These are phyloP conservation scores for Polypterus bichir DNA, from an alignment of 2,113 vertebrate genomes.

Conservation along the genomic window DNA sequence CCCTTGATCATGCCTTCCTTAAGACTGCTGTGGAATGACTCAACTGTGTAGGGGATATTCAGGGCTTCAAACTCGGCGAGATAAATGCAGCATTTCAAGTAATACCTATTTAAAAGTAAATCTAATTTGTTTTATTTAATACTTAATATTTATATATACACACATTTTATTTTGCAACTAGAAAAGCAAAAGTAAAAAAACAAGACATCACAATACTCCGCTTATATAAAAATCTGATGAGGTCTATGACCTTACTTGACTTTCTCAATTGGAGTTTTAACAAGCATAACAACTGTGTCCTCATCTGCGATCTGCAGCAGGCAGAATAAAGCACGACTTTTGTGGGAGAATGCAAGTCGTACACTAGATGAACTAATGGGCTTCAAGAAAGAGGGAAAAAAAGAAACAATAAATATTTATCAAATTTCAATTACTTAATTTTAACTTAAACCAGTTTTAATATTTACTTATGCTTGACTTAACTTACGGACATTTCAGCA, in stretches of 20 bases:
- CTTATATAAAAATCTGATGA: not conserved
- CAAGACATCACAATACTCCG: not conserved
- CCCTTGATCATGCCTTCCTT: conserved; percentile 95
- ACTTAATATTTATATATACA: too few relatives aligned
- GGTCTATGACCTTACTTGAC: conserved; percentile 55
- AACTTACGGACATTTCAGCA: conserved; percentile 68
- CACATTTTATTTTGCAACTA: not conserved
- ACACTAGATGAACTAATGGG: conserved; percentile 49
- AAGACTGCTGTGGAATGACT: conserved; percentile 74
- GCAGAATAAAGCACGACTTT: conserved; percentile 73
- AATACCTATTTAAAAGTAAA: conserved; percentile 51
- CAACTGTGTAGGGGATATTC: conserved; percentile 81
- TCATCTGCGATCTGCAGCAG: conserved; percentile 67
- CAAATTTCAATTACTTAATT: too few relatives aligned
- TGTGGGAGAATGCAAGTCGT: conserved; percentile 72
- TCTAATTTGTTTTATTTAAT: not conserved
- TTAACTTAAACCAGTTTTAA: too few relatives aligned
- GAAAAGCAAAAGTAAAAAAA: not conserved
- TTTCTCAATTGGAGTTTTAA: conserved; percentile 63
- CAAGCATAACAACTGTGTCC: conserved; percentile 58
- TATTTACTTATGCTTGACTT: too few relatives aligned
- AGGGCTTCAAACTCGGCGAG: conserved; percentile 77
- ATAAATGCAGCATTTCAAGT: conserved; percentile 74
- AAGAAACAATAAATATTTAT: not conserved
- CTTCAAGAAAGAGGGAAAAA: conserved; percentile 30